phyloP scores from a whole-genome alignment of 2,113 vertebrate genomes.

The Chinchilla lanigera region DNA sequence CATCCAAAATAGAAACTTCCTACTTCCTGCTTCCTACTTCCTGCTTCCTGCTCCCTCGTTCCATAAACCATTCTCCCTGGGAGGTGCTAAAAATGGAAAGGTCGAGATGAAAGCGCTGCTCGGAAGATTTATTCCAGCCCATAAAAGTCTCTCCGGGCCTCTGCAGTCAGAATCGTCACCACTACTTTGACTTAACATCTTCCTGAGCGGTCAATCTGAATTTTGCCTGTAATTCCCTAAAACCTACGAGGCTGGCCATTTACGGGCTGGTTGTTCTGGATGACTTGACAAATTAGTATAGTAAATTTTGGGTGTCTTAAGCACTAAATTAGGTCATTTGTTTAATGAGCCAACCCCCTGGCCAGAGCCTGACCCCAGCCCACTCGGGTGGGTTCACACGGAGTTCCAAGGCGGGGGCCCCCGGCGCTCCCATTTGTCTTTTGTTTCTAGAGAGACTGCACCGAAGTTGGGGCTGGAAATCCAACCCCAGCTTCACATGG shows the following conservation, averaged over 20 bases:
- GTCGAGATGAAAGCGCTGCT: conserved; percentile 67
- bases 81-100: conserved; percentile 76
- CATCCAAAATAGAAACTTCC: conserved; percentile 42
- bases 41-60: conserved; percentile 68
- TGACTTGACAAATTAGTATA: conserved; percentile 79
- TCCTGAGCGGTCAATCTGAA: conserved; percentile 35
- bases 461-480: background rate
- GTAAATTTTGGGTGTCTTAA: conserved; percentile 78
- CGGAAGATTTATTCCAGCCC: conserved; percentile 50
- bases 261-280: conserved; percentile 65
- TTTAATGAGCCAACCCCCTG: conserved; percentile 78
- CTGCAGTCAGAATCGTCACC: background rate
- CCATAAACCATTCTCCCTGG: conserved; percentile 71
- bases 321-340: conserved; percentile 79
- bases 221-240: conserved; percentile 50
- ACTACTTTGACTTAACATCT: background rate
- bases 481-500: background rate
- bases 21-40: conserved; percentile 72
- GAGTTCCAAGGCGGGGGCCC: conserved; percentile 18
- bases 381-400: conserved; percentile 59
- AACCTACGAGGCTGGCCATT: background rate
- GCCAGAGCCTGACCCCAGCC: conserved; percentile 78
- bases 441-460: conserved; percentile 21
- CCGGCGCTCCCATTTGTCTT: conserved; percentile 58
- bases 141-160: background rate